Evolutionary conservation across 2,113 vertebrate species (phyloP).

Genomic region (Salvator merianae): DNA sequence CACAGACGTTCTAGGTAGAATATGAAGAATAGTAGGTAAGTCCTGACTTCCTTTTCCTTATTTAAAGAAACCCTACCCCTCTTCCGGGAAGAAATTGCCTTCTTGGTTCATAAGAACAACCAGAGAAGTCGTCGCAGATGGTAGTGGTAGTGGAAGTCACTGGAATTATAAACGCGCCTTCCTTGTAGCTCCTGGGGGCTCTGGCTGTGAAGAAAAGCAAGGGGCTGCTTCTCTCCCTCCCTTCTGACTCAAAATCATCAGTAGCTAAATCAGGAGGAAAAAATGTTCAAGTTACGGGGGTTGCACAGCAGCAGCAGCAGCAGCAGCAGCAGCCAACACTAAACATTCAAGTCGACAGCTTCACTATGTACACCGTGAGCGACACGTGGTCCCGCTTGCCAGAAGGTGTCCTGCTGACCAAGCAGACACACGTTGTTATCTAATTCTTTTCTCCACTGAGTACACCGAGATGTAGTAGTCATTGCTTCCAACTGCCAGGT

Average conservation of each 20-base stretch:
- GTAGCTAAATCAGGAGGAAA: constrained; percentile 71
- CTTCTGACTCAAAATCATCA: constrained; percentile 64
- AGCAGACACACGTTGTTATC: constrained; percentile 81
- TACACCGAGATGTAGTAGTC: constrained; percentile 99
- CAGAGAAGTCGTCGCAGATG: constrained; percentile 75
- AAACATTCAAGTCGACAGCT: constrained; percentile 83
- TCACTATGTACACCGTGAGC: constrained; percentile 81
- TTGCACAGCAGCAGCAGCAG: constrained; percentile 79
- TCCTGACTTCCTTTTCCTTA: constrained; percentile 40
- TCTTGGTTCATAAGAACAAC: constrained; percentile 49
- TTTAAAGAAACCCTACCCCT: constrained; percentile 31
- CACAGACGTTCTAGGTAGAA: constrained; percentile 22
- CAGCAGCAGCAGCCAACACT: constrained; percentile 85
- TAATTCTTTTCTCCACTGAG: constrained; percentile 94
- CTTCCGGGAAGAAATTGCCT: constrained; percentile 33
- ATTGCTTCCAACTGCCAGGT: constrained; percentile 96
- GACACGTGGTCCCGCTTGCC: constrained; percentile 43
- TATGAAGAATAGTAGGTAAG: constrained; percentile 17
- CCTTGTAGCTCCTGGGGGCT: constrained; percentile 54
- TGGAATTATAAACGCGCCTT: constrained; percentile 54
- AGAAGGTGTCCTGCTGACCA: constrained; percentile 25
- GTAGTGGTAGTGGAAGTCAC: not conserved
- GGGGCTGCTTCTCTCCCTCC: constrained; percentile 52
- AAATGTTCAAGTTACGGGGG: constrained; percentile 71
- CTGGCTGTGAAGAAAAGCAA: constrained; percentile 42